phyloP scores from a whole-genome alignment of 2,888 invertebrate species.

The Zygothrica quintamaculata region DNA sequence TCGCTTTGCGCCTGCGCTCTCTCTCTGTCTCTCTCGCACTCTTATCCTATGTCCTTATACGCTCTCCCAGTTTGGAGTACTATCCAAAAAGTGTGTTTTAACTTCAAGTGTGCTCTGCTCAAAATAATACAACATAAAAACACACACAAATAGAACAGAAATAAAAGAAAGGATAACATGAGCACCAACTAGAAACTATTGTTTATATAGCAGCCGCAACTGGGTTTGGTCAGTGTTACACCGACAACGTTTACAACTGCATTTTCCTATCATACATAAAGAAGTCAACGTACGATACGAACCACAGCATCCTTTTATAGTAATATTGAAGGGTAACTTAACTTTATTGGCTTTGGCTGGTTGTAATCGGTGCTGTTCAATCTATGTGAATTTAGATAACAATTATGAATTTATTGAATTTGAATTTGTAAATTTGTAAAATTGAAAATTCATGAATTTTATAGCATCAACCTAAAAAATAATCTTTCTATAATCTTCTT shows the following conservation, averaged over 20 bases:
- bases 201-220: conserved; percentile 27
- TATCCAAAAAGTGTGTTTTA: conserved; percentile 50
- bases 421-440: no score
- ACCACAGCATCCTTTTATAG: no score
- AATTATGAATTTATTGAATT: no score
- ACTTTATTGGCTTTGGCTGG: no score
- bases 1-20: conserved; percentile 68
- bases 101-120: conserved; percentile 55
- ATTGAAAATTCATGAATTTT: no score
- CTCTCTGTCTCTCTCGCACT: conserved; percentile 21
- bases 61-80: conserved; percentile 58
- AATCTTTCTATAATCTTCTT: not conserved
- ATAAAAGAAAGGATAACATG: conserved; percentile 35
- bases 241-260: no score
- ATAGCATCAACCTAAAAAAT: no score
- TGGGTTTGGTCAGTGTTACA: not conserved
- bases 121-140: conserved; percentile 20
- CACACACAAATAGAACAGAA: no score
- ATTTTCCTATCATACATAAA: not conserved
- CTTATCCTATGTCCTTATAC: conserved; percentile 8
- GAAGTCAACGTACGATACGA: no score
- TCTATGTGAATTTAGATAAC: no score
- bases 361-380: no score
- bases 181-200: conserved; percentile 37
- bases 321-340: no score